These are phyloP conservation scores for Tromatobia lineatoria DNA, from an alignment of 2,888 invertebrate genomes.

Conservation along the genomic window DNA sequence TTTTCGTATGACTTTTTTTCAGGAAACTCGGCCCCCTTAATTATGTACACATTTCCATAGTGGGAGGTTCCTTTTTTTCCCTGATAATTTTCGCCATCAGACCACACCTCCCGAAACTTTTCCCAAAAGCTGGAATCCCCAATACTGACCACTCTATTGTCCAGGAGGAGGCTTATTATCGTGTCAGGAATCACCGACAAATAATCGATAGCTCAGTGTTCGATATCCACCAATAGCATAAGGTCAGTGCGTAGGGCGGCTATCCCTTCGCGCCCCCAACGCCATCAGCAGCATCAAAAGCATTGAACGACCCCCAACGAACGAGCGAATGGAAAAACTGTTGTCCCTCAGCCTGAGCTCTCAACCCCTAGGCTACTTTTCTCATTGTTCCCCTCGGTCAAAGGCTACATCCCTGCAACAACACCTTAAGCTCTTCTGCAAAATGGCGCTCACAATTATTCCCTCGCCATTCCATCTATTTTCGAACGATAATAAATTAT, in stretches of 20 bases:
- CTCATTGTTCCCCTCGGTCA: constrained; percentile 58
- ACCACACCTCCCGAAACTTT: constrained; percentile 74
- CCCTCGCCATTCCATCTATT: background rate
- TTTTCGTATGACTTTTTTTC: too few species aligned
- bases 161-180: constrained; percentile 67
- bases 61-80: constrained; percentile 59
- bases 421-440: constrained; percentile 38
- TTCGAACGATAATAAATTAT: constrained; percentile 7
- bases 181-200: constrained; percentile 74
- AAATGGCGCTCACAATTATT: constrained; percentile 50
- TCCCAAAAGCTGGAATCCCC: constrained; percentile 50
- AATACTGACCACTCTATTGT: constrained; percentile 22
- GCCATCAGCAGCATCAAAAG: constrained; percentile 35
- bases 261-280: constrained; percentile 74
- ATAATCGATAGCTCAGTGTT: constrained; percentile 76
- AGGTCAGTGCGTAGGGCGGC: constrained; percentile 72
- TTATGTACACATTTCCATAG: constrained; percentile 41
- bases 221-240: constrained; percentile 77
- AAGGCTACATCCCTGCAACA: constrained; percentile 47
- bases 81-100: constrained; percentile 33
- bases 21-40: background rate
- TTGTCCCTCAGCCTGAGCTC: constrained; percentile 51
- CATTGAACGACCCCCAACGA: constrained; percentile 54
- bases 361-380: constrained; percentile 57
- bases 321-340: constrained; percentile 64